A percentile compares a stretch with the other conserved stretches of the same genome.
Evolutionary conservation across 2,888 invertebrate species (phyloP).

Genomic region (Philereme vetulata): DNA sequence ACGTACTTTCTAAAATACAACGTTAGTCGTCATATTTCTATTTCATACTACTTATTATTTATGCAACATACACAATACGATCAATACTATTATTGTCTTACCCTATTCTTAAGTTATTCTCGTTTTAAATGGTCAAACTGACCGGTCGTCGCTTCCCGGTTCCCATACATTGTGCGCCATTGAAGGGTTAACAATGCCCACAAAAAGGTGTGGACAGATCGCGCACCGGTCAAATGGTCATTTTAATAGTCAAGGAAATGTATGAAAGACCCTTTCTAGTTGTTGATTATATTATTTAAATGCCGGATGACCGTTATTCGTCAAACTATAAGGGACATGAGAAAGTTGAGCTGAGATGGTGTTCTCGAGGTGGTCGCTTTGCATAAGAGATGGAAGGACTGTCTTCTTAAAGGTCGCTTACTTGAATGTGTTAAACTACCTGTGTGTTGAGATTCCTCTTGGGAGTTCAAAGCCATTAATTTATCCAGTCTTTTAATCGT

Average conservation of each 20-base stretch:
- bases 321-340: conserved; percentile 73
- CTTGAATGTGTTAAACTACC: conserved; percentile 2
- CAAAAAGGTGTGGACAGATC: conserved; percentile 81
- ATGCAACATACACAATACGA: conserved; percentile 15
- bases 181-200: conserved; percentile 75
- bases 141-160: conserved; percentile 72
- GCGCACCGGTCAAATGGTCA: conserved; percentile 80
- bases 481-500: not conserved
- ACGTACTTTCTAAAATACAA: not conserved
- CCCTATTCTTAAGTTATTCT: conserved; percentile 48
- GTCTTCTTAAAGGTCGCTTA: conserved; percentile 1
- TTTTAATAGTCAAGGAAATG: conserved; percentile 74
- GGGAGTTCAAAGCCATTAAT: no score
- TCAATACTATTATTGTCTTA: conserved; percentile 27
- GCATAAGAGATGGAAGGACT: conserved; percentile 16
- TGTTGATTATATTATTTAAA: conserved; percentile 79
- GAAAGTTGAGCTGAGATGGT: conserved; percentile 55
- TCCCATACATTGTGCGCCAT: conserved; percentile 72
- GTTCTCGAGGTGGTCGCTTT: conserved; percentile 25
- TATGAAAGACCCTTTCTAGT: conserved; percentile 77
- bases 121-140: conserved; percentile 65
- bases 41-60: conserved; percentile 10
- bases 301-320: conserved; percentile 73
- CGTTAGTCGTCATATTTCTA: not conserved
- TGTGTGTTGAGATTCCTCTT: not conserved